Percentiles rank a stretch among this genome's conserved stretches.
These are phyloP conservation scores for Leptinotarsa undecemlineata DNA, from an alignment of 1,140 invertebrate species.

Conservation along the genomic window DNA sequence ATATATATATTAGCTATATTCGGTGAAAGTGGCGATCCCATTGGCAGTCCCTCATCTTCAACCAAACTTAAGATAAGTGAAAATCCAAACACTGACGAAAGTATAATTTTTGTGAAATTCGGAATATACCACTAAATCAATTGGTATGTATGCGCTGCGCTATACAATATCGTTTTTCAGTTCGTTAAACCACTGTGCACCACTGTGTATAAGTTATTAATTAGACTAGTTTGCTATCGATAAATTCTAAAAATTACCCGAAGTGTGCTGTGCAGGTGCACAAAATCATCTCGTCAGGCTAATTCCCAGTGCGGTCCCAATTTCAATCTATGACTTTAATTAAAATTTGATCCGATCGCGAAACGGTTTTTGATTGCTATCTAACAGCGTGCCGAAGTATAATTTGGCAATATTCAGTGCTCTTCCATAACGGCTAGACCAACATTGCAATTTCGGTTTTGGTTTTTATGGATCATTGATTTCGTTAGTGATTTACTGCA, in stretches of 20 bases:
- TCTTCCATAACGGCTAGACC: background rate
- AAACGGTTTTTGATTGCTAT: slow-evolving; percentile 25
- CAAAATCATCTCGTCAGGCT: background rate
- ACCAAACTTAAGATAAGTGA: too few relatives aligned
- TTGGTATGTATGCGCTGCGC: too few relatives aligned
- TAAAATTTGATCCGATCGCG: slow-evolving; percentile 22
- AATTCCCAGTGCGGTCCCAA: slow-evolving; percentile 19
- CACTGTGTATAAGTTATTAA: too few relatives aligned
- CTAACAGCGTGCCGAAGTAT: slow-evolving; percentile 5
- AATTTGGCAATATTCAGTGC: background rate
- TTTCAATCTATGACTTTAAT: slow-evolving; percentile 26
- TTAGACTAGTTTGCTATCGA: background rate
- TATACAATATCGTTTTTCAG: too few relatives aligned
- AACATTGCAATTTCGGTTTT: background rate
- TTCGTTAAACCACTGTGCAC: too few relatives aligned
- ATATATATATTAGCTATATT: too few relatives aligned
- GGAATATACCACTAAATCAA: too few relatives aligned
- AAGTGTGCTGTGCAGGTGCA: background rate
- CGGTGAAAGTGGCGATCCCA: too few relatives aligned
- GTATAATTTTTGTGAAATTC: too few relatives aligned
- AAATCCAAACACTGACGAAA: too few relatives aligned
- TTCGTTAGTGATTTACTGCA: too few relatives aligned
- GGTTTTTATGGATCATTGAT: background rate
- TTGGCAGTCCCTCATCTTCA: too few relatives aligned
- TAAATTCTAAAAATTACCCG: background rate